Evolutionary conservation across 2,113 vertebrate species (phyloP).

Genomic region (Chaenogobius annularis): DNA sequence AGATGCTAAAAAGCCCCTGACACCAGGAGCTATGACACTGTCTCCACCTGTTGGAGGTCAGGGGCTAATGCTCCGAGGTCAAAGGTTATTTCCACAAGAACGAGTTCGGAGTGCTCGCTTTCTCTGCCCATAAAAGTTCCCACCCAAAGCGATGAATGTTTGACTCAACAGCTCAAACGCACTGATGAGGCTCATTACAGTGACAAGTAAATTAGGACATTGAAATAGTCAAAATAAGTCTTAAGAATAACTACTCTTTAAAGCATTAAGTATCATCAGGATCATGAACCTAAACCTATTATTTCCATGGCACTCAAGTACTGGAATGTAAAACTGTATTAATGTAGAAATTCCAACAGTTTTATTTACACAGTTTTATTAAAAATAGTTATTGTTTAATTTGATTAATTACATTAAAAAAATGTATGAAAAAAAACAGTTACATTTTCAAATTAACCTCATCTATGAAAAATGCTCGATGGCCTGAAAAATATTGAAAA

Average conservation of each 20-base stretch:
- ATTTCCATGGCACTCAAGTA: not conserved
- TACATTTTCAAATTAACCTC: too few relatives aligned
- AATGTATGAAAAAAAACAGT: too few relatives aligned
- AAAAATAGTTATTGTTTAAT: not conserved
- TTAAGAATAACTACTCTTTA: not conserved
- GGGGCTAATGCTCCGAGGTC: slow-evolving; percentile 76
- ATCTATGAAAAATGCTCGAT: too few relatives aligned
- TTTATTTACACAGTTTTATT: not conserved
- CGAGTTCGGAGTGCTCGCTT: slow-evolving; percentile 67
- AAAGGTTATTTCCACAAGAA: slow-evolving; percentile 75
- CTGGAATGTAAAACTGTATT: too few relatives aligned
- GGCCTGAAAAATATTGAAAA: too few relatives aligned
- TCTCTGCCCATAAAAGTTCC: slow-evolving; percentile 60
- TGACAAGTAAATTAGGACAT: slow-evolving; percentile 3
- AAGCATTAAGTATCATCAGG: not conserved
- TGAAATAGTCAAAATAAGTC: not conserved
- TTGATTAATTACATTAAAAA: too few relatives aligned
- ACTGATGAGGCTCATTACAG: slow-evolving; percentile 23
- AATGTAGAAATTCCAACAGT: not conserved
- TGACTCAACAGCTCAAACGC: slow-evolving; percentile 54
- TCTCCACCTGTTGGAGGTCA: slow-evolving; percentile 80
- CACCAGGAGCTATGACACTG: slow-evolving; percentile 70
- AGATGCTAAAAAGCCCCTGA: slow-evolving; percentile 57
- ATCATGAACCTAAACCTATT: not conserved
- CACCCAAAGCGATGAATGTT: slow-evolving; percentile 69